Percentiles rank a stretch among this genome's conserved stretches.
Conservation (phyloP, 2,797 vertebrate genomes). For the Harpagifer antarcticus region DNA sequence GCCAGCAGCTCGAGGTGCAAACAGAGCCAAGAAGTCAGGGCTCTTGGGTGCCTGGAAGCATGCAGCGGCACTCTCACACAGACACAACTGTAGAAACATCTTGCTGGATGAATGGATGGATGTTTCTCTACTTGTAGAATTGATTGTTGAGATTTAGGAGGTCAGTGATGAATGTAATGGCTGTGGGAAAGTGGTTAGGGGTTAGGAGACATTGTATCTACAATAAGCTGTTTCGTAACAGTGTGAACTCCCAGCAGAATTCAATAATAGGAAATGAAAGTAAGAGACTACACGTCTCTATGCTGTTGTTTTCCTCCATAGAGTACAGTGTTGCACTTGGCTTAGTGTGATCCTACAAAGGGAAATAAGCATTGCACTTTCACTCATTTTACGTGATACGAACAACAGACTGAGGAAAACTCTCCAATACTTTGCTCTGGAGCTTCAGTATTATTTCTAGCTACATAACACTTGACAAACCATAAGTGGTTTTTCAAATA, state of each 20-base stretch:
- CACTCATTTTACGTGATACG: not conserved
- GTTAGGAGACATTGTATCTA: not conserved
- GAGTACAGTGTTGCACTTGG: not conserved
- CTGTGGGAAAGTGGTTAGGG: slow-evolving; percentile 13
- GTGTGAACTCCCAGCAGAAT: slow-evolving; percentile 13
- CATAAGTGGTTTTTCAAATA: not conserved
- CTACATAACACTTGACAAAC: not conserved
- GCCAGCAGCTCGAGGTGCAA: slow-evolving; percentile 29
- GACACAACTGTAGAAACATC: slow-evolving; percentile 16
- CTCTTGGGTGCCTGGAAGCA: slow-evolving; percentile 23
- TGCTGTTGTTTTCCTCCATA: slow-evolving; percentile 11
- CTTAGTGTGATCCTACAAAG: not conserved
- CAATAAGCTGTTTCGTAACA: slow-evolving; percentile 3
- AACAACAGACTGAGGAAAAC: not conserved
- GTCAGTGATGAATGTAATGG: slow-evolving; percentile 38
- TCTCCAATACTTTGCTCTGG: not conserved
- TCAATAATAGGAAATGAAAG: slow-evolving; percentile 29
- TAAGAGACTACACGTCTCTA: slow-evolving; percentile 1
- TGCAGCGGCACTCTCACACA: not conserved
- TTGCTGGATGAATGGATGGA: slow-evolving; percentile 8
- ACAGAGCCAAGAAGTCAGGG: slow-evolving; percentile 49
- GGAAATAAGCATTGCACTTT: not conserved
- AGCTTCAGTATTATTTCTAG: not conserved
- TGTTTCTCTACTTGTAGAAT: slow-evolving; percentile 4
- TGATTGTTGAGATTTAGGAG: slow-evolving; percentile 41